phyloP scores from a whole-genome alignment of 2,888 invertebrate species.

The Pilophorus perplexus region DNA sequence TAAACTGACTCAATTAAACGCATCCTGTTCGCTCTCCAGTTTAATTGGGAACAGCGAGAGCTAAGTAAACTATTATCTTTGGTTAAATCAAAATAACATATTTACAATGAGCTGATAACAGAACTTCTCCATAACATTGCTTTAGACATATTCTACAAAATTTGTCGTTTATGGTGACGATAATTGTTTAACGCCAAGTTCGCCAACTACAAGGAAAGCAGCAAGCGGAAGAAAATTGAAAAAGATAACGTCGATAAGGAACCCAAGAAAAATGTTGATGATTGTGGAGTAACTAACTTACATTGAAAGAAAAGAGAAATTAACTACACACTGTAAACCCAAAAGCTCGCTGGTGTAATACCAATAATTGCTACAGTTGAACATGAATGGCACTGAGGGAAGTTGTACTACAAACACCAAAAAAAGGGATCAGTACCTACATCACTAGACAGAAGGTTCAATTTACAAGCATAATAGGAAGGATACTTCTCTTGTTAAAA shows the following conservation, averaged over 20 bases:
- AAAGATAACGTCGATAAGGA: background rate
- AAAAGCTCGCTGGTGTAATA: background rate
- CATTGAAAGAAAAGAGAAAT: background rate
- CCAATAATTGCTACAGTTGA: too few species aligned
- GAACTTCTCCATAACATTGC: too few species aligned
- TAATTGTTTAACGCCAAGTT: constrained; percentile 12
- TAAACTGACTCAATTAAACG: constrained; percentile 32
- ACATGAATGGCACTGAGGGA: too few species aligned
- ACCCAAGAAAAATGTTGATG: background rate
- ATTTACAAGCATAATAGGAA: too few species aligned
- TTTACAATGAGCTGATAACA: constrained; percentile 20
- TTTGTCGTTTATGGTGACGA: too few species aligned
- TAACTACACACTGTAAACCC: background rate
- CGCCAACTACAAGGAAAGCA: constrained; percentile 14
- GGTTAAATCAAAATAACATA: constrained; percentile 26
- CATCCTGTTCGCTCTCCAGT: background rate
- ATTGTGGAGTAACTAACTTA: background rate
- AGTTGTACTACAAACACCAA: background rate
- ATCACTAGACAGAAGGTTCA: too few species aligned
- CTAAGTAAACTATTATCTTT: constrained; percentile 29
- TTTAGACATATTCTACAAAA: too few species aligned
- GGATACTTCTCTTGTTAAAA: too few species aligned
- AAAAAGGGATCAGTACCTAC: too few species aligned
- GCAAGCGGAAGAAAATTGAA: constrained; percentile 8
- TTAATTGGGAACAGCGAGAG: constrained; percentile 14